These are phyloP conservation scores for Chondrilla cf. caribensis DNA, from an alignment of 37 sponge, comb jelly and placozoan species.

Conservation along the genomic window DNA sequence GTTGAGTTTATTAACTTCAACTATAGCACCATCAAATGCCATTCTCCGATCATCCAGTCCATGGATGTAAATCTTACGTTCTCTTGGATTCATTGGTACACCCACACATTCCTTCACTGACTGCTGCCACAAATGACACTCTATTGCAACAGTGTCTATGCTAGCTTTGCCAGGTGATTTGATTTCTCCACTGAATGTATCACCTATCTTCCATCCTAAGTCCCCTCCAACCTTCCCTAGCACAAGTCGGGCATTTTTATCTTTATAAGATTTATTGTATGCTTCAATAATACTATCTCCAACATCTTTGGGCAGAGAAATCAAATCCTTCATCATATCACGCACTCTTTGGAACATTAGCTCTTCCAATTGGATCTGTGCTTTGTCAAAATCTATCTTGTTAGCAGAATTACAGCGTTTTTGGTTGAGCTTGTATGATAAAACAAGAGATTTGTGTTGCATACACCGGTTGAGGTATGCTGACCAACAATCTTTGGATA, in stretches of 20 bases:
- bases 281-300: not conserved
- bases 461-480: too few species aligned
- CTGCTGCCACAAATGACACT: not conserved
- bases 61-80: not conserved
- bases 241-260: not conserved
- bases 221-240: not conserved
- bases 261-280: not conserved
- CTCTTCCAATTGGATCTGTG: too few species aligned
- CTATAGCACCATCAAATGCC: slow-evolving; percentile 64
- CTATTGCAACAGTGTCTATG: not conserved
- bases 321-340: too few species aligned
- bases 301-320: too few species aligned
- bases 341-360: too few species aligned
- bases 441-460: too few species aligned
- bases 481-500: too few species aligned
- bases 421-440: too few species aligned
- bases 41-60: slow-evolving; percentile 50
- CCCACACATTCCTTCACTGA: slow-evolving; percentile 30
- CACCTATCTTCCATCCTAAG: not conserved
- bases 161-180: not conserved
- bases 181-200: not conserved
- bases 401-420: too few species aligned
- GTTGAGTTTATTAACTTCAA: slow-evolving; percentile 31
- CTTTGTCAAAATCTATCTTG: too few species aligned
- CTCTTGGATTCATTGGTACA: slow-evolving; percentile 39